Conservation (phyloP, 1,140 invertebrate species). For the Odontomachus brunneus region DNA sequence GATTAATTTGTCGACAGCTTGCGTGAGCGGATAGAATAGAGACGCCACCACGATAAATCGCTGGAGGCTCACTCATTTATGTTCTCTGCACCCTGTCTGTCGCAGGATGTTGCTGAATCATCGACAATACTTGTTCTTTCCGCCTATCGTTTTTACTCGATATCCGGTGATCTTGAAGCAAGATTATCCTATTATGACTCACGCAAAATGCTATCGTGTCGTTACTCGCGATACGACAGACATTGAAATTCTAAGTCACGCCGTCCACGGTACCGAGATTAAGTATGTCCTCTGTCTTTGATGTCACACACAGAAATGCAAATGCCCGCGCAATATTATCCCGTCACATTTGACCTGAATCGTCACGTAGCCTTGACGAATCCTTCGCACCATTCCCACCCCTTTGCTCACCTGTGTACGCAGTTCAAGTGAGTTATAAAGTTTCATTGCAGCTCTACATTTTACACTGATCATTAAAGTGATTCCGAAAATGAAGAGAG, state of each 20-base stretch:
- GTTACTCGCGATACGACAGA: slow-evolving; percentile 6
- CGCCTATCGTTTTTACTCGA: background rate
- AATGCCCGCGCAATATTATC: slow-evolving; percentile 33
- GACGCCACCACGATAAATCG: background rate
- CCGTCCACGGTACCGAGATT: slow-evolving; percentile 1
- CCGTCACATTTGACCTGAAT: slow-evolving; percentile 22
- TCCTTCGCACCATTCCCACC: background rate
- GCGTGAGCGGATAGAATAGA: slow-evolving; percentile 19
- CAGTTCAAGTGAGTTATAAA: slow-evolving; percentile 15
- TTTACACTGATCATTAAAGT: slow-evolving; percentile 11
- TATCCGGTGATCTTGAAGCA: background rate
- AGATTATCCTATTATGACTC: slow-evolving; percentile 14
- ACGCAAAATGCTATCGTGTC: slow-evolving; percentile 13
- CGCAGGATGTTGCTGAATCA: slow-evolving; percentile 19
- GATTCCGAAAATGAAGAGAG: background rate
- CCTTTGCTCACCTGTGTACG: background rate
- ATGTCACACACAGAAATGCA: slow-evolving; percentile 33
- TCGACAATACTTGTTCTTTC: background rate
- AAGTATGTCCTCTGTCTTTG: slow-evolving; percentile 29
- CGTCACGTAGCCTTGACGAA: slow-evolving; percentile 21
- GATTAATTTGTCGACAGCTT: slow-evolving; percentile 39
- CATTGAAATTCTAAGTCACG: background rate
- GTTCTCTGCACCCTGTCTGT: slow-evolving; percentile 39
- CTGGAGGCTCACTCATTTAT: background rate
- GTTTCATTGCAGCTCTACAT: slow-evolving; percentile 38